Evolutionary conservation across 2,113 vertebrate genomes (phyloP), one percentile per base, ranked within the genome.

Genomic region (Burhinus oedicnemus): DNA sequence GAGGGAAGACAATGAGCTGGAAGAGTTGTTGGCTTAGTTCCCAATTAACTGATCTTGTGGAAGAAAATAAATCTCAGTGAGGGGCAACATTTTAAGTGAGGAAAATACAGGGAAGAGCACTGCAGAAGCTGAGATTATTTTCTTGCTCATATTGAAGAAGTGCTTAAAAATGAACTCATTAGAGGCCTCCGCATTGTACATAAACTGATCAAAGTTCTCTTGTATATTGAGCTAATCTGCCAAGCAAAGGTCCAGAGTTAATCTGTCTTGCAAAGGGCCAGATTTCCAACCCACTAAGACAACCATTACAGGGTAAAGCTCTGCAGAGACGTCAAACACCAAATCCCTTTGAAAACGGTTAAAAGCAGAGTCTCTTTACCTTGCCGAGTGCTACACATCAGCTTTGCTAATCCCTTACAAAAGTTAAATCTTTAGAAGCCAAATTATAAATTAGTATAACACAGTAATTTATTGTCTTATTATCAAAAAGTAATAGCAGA

Each of bases 261-360:
- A 97, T 91, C 83, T 66, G 58, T 45, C 20, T 85, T 61, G 80
- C 45, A 60, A 57, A 93, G 68, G 65, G 78, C 32, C 51, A 69
- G 36, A 45, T 75, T 88, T 78, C n/a, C 83, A 93, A 38, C 5
- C 14, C n/a, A 7, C 77, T 76, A 17, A 55, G 86, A 70, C 49
- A 93, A 49, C 49, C 74, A 30, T 68, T 55, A 42, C 69, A 49
- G 36, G 84, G 78, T 10, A 91, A 72, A 95, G 62, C 81, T 84
- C 90, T 49, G 49, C 71, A 57, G 86, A 87, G 75, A 84, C 5
- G 3, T 87, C 71, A 68, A 55, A 34, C 72, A 49, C 3, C 83
- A 71, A 89, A 95, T 80, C 69, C 90, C 89, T 79, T 36, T 15
- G 92, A 71, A 95, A 96, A 83, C 29, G 70, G 16, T 52, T 42